Conservation (phyloP, 2,888 invertebrate genomes). For the Dexiosoma caninum region DNA sequence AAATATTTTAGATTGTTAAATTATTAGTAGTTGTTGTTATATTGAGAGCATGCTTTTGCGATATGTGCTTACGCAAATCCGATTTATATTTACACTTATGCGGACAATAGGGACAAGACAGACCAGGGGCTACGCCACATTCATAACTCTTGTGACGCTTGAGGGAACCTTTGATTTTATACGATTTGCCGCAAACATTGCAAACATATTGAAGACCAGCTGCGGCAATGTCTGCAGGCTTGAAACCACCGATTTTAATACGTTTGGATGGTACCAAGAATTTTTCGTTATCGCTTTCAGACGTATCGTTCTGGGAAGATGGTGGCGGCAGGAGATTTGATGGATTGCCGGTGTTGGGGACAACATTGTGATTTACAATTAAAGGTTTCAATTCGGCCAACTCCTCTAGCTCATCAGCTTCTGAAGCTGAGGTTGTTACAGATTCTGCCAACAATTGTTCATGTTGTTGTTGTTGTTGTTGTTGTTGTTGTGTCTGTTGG, state of each 20-base stretch:
- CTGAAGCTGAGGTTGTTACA: constrained; percentile 52
- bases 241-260: constrained; percentile 32
- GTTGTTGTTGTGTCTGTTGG: constrained; percentile 13
- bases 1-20: constrained; percentile 26
- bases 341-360: too few relatives aligned
- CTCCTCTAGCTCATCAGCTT: constrained; percentile 51
- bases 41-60: constrained; percentile 72
- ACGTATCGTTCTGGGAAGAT: not conserved
- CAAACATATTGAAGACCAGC: constrained; percentile 79
- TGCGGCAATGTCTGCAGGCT: constrained; percentile 51
- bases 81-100: constrained; percentile 78
- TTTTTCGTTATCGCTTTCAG: constrained; percentile 58
- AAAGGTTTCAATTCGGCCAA: constrained; percentile 40
- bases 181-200: constrained; percentile 87
- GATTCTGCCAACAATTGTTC: constrained; percentile 50
- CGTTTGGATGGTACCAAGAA: constrained; percentile 52
- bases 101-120: constrained; percentile 75
- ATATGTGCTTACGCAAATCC: constrained; percentile 76
- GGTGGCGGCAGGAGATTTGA: not conserved
- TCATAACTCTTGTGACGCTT: constrained; percentile 87
- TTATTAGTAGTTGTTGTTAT: constrained; percentile 35
- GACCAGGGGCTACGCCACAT: constrained; percentile 79
- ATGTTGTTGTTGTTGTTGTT: constrained; percentile 27
- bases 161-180: constrained; percentile 88
- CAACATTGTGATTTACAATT: not conserved